Conservation (phyloP, 2,797 vertebrate species). For the Schizopygopsis pylzovi region DNA sequence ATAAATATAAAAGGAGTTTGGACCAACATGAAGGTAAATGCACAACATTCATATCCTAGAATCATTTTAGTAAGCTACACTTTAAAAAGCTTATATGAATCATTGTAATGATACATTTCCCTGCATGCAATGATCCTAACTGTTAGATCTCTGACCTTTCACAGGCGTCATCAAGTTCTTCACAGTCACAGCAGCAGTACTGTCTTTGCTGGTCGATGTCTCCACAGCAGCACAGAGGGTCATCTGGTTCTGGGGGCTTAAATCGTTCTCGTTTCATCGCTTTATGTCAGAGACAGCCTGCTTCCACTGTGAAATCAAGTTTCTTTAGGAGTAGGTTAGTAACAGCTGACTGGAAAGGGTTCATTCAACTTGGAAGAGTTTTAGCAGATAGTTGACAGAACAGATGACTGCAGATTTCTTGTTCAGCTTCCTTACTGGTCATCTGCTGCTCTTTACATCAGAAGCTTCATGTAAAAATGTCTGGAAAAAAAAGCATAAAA, state of each 20-base stretch:
- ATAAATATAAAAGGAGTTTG: background rate
- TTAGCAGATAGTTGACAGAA: conserved; percentile 3
- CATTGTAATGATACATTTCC: background rate
- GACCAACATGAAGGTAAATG: background rate
- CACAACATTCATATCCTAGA: background rate
- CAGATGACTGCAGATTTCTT: background rate
- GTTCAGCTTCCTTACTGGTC: background rate
- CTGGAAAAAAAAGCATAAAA: background rate
- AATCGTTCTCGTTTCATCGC: conserved; percentile 80
- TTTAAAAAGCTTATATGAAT: background rate
- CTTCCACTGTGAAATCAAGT: conserved; percentile 7
- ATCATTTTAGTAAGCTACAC: background rate
- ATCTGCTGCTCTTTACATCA: conserved; percentile 1
- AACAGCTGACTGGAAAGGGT: background rate
- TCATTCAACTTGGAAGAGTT: background rate
- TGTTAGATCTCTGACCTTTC: conserved; percentile 73
- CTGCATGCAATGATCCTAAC: background rate
- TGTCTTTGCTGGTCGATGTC: conserved; percentile 77
- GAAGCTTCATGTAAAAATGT: background rate
- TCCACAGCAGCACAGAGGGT: conserved; percentile 93
- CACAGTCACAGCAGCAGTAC: conserved; percentile 89
- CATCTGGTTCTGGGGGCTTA: conserved; percentile 79
- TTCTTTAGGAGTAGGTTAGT: background rate
- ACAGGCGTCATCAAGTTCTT: conserved; percentile 87
- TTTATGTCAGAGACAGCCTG: conserved; percentile 5